Evolutionary conservation across 1,140 invertebrate genomes (phyloP), one percentile per base, ranked within the genome.

Genomic region (Drosophila auraria): DNA sequence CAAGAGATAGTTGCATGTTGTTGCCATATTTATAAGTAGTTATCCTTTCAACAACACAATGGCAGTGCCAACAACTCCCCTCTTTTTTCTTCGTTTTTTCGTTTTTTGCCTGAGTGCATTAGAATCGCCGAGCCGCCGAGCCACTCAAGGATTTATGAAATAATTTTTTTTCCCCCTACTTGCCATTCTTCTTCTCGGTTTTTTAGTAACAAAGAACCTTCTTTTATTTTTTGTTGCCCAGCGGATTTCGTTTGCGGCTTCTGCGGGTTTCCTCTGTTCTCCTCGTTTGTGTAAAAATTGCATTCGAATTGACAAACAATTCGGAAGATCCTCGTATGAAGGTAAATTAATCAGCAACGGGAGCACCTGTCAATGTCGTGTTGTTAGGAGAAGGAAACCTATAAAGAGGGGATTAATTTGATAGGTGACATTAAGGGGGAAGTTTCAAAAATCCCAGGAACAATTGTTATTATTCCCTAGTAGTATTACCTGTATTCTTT

Each of bases 131-230:
- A 20, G 82, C 65, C 54, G 38, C 20, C 42, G 57, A 58, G 53
- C 59, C 76, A 74, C 69, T 81, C 58, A 80, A 75, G 86, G 84
- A 89, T 84, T 89, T 89, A 84, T 89, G 82, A 84, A 90, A 89
- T 89, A 89, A 84, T 84, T 90, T 75, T 70, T 74, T n/a, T 9
- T n/a, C 45, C 49, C 49, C 50, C 76, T 71, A 60, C 63, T 66
- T 17, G 54, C 59, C 59, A 63, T 83, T 78, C 56, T 64, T 59
- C 33, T 38, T 30, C 47, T 57, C 12, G 54, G 47, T 40, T 30
- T 61, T 64, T 53, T 17, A 33, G 51, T 42, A 65, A 86, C 83
- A 82, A 82, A 72, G 65, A 65, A 40, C n/a, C 45, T 61, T 62
- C 25, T 51, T 69, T 77, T 56, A 53, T 44, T 59, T 57, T 38